Evolutionary conservation across 2,797 vertebrate species (phyloP).

Genomic region (Scolopax rusticola): DNA sequence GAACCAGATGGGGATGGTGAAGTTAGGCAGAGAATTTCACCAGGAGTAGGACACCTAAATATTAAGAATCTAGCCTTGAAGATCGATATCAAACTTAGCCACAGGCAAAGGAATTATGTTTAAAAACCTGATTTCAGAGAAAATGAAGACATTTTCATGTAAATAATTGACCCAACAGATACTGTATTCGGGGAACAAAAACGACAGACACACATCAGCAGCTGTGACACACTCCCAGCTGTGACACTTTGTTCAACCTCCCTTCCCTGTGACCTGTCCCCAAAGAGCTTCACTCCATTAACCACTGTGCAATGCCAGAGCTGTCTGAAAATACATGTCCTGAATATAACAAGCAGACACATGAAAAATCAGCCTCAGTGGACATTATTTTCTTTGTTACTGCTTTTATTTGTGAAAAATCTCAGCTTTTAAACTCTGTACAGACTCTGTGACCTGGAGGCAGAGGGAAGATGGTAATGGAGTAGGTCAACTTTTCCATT

Average conservation of each 20-base stretch:
- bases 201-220: constrained; percentile 32
- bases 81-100: neutral
- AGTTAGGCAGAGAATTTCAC: neutral
- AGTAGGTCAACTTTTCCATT: neutral
- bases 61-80: neutral
- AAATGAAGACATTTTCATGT: constrained; percentile 56
- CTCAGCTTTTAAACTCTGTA: constrained; percentile 22
- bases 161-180: constrained; percentile 59
- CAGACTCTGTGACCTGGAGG: neutral
- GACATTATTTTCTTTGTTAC: neutral
- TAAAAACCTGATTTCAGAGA: constrained; percentile 33
- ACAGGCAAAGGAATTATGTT: neutral
- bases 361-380: neutral
- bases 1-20: neutral
- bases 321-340: neutral
- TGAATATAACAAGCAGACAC: neutral
- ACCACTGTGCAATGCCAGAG: neutral
- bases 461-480: neutral
- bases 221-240: neutral
- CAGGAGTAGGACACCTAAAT: neutral
- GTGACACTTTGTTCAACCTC: neutral
- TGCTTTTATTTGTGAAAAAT: constrained; percentile 43
- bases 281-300: neutral
- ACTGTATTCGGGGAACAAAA: neutral
- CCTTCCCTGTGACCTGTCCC: neutral